Evolutionary conservation across 2,888 invertebrate genomes (phyloP).

Genomic region (Punctoribates punctum): DNA sequence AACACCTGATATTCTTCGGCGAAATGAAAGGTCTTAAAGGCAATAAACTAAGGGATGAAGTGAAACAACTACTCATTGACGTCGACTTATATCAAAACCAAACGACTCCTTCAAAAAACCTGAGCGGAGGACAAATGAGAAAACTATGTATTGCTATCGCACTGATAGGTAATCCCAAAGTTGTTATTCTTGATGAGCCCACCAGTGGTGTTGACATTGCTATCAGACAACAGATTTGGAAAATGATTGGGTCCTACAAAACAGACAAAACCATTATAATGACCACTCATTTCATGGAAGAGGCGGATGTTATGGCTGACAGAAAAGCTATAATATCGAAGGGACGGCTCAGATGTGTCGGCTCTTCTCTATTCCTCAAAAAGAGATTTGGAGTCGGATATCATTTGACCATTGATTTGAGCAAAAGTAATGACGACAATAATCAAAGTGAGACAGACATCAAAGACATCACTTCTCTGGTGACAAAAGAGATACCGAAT

Average conservation of each 20-base stretch:
- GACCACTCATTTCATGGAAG: conserved; percentile 82
- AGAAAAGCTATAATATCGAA: conserved; percentile 69
- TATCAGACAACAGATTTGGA: conserved; percentile 76
- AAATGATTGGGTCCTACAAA: conserved; percentile 51
- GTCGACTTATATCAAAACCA: conserved; percentile 69
- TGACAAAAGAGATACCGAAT: no score
- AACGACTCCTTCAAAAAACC: conserved; percentile 66
- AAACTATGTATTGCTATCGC: conserved; percentile 76
- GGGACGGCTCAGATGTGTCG: conserved; percentile 58
- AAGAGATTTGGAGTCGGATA: conserved; percentile 62
- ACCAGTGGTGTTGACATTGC: conserved; percentile 81
- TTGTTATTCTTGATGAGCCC: conserved; percentile 80
- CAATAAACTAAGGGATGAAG: conserved; percentile 56
- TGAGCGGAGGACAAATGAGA: conserved; percentile 81
- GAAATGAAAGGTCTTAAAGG: conserved; percentile 63
- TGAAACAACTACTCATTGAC: conserved; percentile 66
- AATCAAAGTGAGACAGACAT: conserved; percentile 63
- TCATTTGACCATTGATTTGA: conserved; percentile 65
- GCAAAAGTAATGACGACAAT: conserved; percentile 13
- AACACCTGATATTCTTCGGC: conserved; percentile 76
- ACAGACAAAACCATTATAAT: conserved; percentile 71
- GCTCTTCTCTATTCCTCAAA: conserved; percentile 60
- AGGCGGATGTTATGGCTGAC: conserved; percentile 80
- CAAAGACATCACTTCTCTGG: conserved; percentile 58
- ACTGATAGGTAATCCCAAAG: conserved; percentile 79